Evolutionary conservation across 2,797 vertebrate genomes (phyloP), one percentile per base, ranked within the genome.

Genomic region (Okamejei kenojei): DNA sequence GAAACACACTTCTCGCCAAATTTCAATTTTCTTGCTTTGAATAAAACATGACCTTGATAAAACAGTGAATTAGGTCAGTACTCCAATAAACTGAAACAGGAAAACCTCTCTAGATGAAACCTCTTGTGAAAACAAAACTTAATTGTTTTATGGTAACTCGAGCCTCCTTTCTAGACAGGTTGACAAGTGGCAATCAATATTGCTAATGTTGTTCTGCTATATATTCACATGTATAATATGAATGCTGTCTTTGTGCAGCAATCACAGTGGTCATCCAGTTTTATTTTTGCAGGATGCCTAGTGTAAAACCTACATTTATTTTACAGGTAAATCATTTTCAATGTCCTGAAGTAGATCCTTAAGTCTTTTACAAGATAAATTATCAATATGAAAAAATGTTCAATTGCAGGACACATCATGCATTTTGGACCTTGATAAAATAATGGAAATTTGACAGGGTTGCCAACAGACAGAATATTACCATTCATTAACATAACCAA

Each of bases 11-110:
- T 96, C 94, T 95, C 95, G 93, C 94, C 96, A 95, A 94, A 96
- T 97, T 97, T 97, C 97, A 97, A 96, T 97, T 96, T 96, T 95
- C 95, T 94, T 94, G 94, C 94, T 94, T 93, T 97, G 96, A 98
- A 98, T 98, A 97, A 98, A 98, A 97, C 96, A 98, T 97, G 95
- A 96, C 95, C 93, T 95, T 94, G 95, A 96, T 96, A 96, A 95
- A 96, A 95, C 93, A 94, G 93, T 94, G 94, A 94, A 96, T 95
- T 93, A 95, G 94, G 95, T 93, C 95, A 94, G 95, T 93, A 95
- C 96, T 98, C 96, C 90, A 94, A 96, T 97, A 96, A 95, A 94
- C 93, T 94, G 95, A 94, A 94, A 95, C 58, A 95, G 93, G 95
- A 95, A 93, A 93, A 93, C 94, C 94, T 95, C 94, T 94, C 94